Base-by-base conservation (phyloP, 2,113 vertebrate genomes). In the Formicarius rufipectus region DNA sequence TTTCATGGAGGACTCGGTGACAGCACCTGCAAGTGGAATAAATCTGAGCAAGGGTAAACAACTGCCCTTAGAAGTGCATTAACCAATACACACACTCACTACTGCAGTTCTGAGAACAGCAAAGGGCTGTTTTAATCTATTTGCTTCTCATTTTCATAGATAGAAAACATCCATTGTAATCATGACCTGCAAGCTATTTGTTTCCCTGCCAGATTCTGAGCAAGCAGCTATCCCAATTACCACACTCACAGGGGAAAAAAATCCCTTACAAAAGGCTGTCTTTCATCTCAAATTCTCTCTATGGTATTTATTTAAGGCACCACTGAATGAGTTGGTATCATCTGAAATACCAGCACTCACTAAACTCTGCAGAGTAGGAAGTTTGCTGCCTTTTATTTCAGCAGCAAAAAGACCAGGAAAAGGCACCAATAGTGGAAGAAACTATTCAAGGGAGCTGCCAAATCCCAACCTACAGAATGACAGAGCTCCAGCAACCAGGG, bases 401-500 rank as follows among this genome's bases (percentile, higher is more conserved):
- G n/a, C 55, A 72, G 55, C 59, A 71, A 22, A 92, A 82, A 94
- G 92, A 47, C 23, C 45, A 79, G 79, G 18, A 50, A 82, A 81
- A 93, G 69, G 67, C 92, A 90, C n/a, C 23, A 42, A 82, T 87
- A 80, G 53, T 30, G 4, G 35, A 90, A 77, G 44, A 67, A 88
- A 31, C 42, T 67, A 92, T 96, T 35, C 23, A 91, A 9, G n/a
- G 64, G 73, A 84, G 92, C 86, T 92, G 93, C 96, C 95, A 95
- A 87, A 49, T 80, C 85, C 49, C 89, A 95, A 3, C 84, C 89
- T 95, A 64, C 67, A 60, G 94, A 6, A 49, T 25, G 59, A 93
- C 91, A 81, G 95, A 97, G 92, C 87, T 77, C 94, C 71, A 86
- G 28, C 39, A 82, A 39, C 72, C 92, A 89, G 84, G 89, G 92